These are phyloP conservation scores for Pammene aurita DNA, from an alignment of 2,888 invertebrate species.

Conservation along the genomic window DNA sequence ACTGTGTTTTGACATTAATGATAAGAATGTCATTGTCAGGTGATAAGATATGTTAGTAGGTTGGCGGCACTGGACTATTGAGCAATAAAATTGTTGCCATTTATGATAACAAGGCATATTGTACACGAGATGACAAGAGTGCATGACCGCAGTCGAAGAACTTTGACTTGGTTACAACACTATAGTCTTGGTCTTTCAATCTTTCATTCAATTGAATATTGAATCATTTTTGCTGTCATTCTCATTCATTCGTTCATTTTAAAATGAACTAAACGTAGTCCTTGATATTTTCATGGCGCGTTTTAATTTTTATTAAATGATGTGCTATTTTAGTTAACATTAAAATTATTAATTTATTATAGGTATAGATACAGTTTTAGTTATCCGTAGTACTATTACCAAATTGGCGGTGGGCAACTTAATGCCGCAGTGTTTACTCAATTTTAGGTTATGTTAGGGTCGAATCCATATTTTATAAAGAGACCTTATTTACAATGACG, in stretches of 20 bases:
- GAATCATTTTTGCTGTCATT: conserved; percentile 31
- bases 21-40: conserved; percentile 53
- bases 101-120: neutral
- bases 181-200: conserved; percentile 16
- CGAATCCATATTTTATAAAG: conserved; percentile 63
- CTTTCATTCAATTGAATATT: neutral
- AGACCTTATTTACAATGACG: conserved; percentile 70
- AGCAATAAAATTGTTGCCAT: conserved; percentile 3
- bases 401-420: conserved; percentile 31
- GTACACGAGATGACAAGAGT: no score
- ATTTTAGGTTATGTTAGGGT: conserved; percentile 77
- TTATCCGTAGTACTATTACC: conserved; percentile 29
- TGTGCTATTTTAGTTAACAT: conserved; percentile 40
- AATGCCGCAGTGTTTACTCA: conserved; percentile 53
- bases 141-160: neutral
- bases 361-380: conserved; percentile 40
- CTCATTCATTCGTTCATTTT: conserved; percentile 43
- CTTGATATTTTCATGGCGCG: conserved; percentile 56
- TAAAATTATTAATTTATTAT: conserved; percentile 45
- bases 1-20: conserved; percentile 41
- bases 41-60: conserved; percentile 50
- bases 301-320: conserved; percentile 56
- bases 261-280: conserved; percentile 48
- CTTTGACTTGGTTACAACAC: conserved; percentile 9
- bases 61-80: conserved; percentile 49